Conservation (phyloP, 1,140 invertebrate species). For the Ruditapes philippinarum region DNA sequence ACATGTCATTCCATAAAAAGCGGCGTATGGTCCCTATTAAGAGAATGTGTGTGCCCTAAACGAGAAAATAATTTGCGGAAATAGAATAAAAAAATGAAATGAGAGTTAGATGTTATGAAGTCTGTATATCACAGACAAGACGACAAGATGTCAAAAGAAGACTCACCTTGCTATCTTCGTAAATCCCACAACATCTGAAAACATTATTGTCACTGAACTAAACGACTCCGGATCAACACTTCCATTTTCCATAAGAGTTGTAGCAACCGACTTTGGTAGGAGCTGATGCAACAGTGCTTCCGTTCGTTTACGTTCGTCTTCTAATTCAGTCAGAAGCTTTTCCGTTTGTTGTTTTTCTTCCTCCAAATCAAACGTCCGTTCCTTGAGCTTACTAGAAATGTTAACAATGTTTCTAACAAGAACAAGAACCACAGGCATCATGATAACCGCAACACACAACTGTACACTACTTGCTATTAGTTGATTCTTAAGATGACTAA, state of each 20-base stretch:
- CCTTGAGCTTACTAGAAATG: not conserved
- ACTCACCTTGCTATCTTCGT: constrained; percentile 89
- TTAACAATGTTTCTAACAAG: constrained; percentile 23
- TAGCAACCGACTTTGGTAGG: constrained; percentile 41
- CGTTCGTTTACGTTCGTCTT: constrained; percentile 41
- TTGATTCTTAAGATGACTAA: not conserved
- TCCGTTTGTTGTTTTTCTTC: constrained; percentile 56
- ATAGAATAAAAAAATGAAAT: no score
- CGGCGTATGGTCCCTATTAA: no score
- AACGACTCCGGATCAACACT: constrained; percentile 33
- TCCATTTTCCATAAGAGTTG: constrained; percentile 20
- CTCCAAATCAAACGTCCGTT: constrained; percentile 57
- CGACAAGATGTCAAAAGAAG: not conserved
- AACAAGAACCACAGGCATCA: not conserved
- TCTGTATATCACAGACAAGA: no score
- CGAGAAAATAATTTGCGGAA: no score
- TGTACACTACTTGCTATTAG: not conserved
- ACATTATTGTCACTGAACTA: constrained; percentile 87
- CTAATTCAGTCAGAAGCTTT: not conserved
- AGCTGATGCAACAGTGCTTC: constrained; percentile 53
- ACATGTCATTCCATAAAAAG: no score
- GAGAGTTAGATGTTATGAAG: no score
- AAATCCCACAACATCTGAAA: constrained; percentile 93
- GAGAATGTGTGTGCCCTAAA: no score
- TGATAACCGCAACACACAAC: not conserved